These are phyloP conservation scores for Phrynocephalus versicolor DNA, from an alignment of 2,113 vertebrate genomes.

Conservation along the genomic window DNA sequence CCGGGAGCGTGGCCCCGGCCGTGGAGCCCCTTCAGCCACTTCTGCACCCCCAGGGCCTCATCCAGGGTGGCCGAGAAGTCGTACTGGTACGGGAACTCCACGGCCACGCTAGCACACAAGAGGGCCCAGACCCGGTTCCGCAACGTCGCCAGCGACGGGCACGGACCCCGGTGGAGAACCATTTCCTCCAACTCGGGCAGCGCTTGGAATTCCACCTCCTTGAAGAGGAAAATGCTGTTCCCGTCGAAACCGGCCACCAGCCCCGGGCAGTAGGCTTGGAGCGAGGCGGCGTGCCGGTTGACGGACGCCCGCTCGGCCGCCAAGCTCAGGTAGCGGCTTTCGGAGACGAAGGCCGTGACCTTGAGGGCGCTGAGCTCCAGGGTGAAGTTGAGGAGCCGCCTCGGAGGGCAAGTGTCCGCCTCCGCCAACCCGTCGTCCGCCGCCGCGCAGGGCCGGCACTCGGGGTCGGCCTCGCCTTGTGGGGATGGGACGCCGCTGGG, in stretches of 20 bases:
- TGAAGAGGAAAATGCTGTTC: slow-evolving; percentile 89
- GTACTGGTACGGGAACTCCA: slow-evolving; percentile 95
- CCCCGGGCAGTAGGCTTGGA: slow-evolving; percentile 80
- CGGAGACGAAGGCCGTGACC: slow-evolving; percentile 83
- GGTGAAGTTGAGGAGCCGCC: slow-evolving; percentile 73
- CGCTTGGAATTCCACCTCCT: slow-evolving; percentile 81
- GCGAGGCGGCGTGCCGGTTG: slow-evolving; percentile 72
- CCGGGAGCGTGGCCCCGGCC: slow-evolving; percentile 13
- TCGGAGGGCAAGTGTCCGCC: slow-evolving; percentile 13
- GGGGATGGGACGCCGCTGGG: background rate
- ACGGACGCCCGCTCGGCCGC: slow-evolving; percentile 77
- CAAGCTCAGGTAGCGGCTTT: slow-evolving; percentile 85
- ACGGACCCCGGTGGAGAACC: slow-evolving; percentile 82
- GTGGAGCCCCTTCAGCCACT: slow-evolving; percentile 91
- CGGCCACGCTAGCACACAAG: slow-evolving; percentile 78
- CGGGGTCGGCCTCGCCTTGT: rapidly evolving
- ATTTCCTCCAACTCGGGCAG: slow-evolving; percentile 83
- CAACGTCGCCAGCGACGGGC: slow-evolving; percentile 80
- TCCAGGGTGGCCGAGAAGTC: slow-evolving; percentile 94
- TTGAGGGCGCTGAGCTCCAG: slow-evolving; percentile 83
- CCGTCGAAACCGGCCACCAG: slow-evolving; percentile 88
- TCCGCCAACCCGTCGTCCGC: slow-evolving; percentile 15
- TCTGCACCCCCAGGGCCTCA: slow-evolving; percentile 88
- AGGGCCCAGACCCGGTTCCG: slow-evolving; percentile 88
- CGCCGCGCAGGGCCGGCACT: background rate